Base-by-base conservation (phyloP, 2,888 invertebrate species). In the Stegana nigrithorax region DNA sequence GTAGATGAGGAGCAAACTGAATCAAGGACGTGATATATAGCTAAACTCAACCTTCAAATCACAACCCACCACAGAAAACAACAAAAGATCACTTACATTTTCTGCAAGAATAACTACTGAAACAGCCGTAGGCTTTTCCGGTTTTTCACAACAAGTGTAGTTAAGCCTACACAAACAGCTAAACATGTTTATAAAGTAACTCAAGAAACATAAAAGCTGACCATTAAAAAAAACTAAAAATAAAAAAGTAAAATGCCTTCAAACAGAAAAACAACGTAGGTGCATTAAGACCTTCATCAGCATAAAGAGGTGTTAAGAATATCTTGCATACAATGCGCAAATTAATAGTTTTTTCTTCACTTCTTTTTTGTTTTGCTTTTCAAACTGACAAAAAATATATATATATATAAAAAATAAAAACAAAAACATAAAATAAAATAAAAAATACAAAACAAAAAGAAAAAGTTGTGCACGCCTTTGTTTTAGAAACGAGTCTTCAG, bases 61-160 rank as follows among this genome's bases (percentile, higher is more conserved):
- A 12, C 12, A 36, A 32, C 53, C 53, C 36, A 55, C 53, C 19
- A 55, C 36, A n/a, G 23, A n/a, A 26, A 32, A 55, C 19, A 12
- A n/a, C n/a, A n/a, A n/a, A n/a, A n/a, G 19, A 55, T 55, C 53
- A 32, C 51, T 51, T 51, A 51, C 32, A 55, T 32, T 55, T 55
- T 55, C 53, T 55, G 36, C 32, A 55, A 32, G n/a, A 55, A 36
- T 36, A 21, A 23, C 10, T 8, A 47, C n/a, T 39, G 17, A 47
- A 47, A 55, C 19, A 21, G n/a, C 21, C 53, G 53, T 55, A 32
- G 53, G 53, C 29, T 55, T 55, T 55, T 55, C 53, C 53, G 53
- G 53, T 55, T 55, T 55, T 55, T 21, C 32, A 32, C 32, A 32
- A 23, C 29, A 29, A 36, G 12, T 29, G 53, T 39, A 14, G 39